Evolutionary conservation across 2,888 invertebrate species (phyloP).

Genomic region (Dynastes hyllus): DNA sequence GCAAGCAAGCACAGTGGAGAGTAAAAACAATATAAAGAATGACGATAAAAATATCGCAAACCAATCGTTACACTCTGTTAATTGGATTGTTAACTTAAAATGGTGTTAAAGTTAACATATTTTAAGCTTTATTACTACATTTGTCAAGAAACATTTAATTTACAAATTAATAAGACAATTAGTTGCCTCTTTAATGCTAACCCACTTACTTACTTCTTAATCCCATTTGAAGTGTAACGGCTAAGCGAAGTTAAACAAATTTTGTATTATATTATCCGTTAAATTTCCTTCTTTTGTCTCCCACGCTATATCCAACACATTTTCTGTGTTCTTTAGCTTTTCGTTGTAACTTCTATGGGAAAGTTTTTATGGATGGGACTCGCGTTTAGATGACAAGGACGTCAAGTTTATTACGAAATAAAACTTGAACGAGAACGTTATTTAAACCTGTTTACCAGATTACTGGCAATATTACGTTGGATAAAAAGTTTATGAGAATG

Average conservation of each 20-base stretch:
- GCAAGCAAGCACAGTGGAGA: no score
- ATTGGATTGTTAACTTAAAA: no score
- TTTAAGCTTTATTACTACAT: no score
- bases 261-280: background rate
- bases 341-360: background rate
- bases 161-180: no score
- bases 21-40: no score
- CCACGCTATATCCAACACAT: background rate
- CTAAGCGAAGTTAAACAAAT: background rate
- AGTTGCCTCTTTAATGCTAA: no score
- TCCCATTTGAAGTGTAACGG: no score
- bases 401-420: constrained; percentile 12
- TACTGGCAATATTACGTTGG: background rate
- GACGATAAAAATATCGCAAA: no score
- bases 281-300: background rate
- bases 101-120: no score
- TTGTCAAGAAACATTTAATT: no score
- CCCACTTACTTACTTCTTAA: no score
- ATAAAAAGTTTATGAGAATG: background rate
- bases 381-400: background rate
- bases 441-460: background rate
- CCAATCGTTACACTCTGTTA: no score
- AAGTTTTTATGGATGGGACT: background rate
- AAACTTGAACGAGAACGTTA: background rate
- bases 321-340: background rate